Evolutionary conservation across 2,113 vertebrate genomes (phyloP).

Genomic region (Elanus axillaris): DNA sequence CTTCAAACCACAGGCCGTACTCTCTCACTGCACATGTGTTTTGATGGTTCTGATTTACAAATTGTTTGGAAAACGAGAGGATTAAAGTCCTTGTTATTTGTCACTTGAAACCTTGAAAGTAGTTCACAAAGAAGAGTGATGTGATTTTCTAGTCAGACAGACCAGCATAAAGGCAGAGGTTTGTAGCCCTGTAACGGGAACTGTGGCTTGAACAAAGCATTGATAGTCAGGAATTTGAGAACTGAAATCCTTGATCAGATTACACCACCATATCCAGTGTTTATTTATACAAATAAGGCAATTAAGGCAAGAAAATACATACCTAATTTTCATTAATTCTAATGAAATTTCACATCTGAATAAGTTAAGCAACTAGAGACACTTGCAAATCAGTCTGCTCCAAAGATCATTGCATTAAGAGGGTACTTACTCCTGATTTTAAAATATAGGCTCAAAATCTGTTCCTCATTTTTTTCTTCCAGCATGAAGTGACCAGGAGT

Average conservation of each 20-base stretch:
- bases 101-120: constrained; percentile 11
- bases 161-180: background rate
- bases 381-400: background rate
- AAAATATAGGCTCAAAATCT: background rate
- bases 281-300: background rate
- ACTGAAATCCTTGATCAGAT: background rate
- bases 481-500: background rate
- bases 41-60: constrained; percentile 60
- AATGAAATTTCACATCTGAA: background rate
- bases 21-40: background rate
- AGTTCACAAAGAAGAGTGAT: constrained; percentile 22
- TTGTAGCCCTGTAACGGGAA: background rate
- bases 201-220: background rate
- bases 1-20: background rate
- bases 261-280: background rate
- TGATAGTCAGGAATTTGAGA: background rate
- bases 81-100: constrained; percentile 44
- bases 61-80: constrained; percentile 49
- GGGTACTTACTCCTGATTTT: background rate
- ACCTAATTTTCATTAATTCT: background rate
- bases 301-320: background rate
- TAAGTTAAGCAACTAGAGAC: background rate
- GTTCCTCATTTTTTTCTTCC: background rate
- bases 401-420: background rate
- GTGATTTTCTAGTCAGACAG: background rate